Evolutionary conservation across 2,888 invertebrate genomes (phyloP).

Genomic region (Drosophila glabriapex): DNA sequence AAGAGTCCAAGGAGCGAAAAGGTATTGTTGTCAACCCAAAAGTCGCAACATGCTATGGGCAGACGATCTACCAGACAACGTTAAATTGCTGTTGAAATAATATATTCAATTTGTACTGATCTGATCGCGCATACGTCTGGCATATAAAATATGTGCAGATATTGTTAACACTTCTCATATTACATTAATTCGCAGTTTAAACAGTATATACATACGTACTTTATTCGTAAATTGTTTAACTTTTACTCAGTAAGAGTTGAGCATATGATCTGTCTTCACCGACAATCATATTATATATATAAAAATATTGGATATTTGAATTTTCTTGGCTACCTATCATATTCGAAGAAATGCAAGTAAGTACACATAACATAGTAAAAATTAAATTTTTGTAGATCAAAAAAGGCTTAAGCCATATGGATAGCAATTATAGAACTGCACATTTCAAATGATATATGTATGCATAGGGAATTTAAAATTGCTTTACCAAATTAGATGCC

Average conservation of each 20-base stretch:
- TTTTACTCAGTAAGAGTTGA: slow-evolving; percentile 28
- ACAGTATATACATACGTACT: slow-evolving; percentile 23
- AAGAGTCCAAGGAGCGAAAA: slow-evolving; percentile 73
- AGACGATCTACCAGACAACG: slow-evolving; percentile 75
- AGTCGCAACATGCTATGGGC: slow-evolving; percentile 71
- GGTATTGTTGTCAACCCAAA: slow-evolving; percentile 39
- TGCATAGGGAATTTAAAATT: not conserved
- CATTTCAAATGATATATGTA: not conserved
- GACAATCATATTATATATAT: slow-evolving; percentile 11
- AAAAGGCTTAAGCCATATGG: not conserved
- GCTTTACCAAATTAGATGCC: not conserved
- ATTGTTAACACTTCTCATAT: slow-evolving; percentile 37
- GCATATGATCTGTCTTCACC: slow-evolving; percentile 12
- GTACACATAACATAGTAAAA: not conserved
- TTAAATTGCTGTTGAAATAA: slow-evolving; percentile 28
- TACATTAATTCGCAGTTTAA: slow-evolving; percentile 19
- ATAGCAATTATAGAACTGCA: not conserved
- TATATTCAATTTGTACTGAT: slow-evolving; percentile 3
- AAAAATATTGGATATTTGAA: not conserved
- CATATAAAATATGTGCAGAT: slow-evolving; percentile 63
- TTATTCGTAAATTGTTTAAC: slow-evolving; percentile 52
- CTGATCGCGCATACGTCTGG: slow-evolving; percentile 24
- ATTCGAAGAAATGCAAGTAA: not conserved
- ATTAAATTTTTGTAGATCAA: not conserved
- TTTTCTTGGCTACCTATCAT: slow-evolving; percentile 1